phyloP scores from a whole-genome alignment of 2,888 invertebrate species.

The Temnothorax ravouxi region DNA sequence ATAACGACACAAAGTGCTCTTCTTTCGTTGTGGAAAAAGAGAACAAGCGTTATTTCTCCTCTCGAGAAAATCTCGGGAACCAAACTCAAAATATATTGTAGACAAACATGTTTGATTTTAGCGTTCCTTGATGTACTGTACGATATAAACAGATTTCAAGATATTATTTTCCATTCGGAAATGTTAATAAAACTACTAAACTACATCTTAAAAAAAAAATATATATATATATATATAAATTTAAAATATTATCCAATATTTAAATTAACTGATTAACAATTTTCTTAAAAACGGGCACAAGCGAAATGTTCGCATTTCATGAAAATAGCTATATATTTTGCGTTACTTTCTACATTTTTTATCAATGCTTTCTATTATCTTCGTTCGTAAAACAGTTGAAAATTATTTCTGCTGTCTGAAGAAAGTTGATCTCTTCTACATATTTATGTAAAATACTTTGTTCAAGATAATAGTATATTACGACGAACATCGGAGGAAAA shows the following conservation, averaged over 20 bases:
- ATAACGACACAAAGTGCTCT: constrained; percentile 48
- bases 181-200: background rate
- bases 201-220: background rate
- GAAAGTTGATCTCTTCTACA: constrained; percentile 6
- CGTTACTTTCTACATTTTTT: background rate
- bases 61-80: background rate
- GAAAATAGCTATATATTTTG: background rate
- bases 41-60: background rate
- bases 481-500: background rate
- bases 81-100: constrained; percentile 8
- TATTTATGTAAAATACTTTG: constrained; percentile 39
- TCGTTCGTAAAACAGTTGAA: background rate
- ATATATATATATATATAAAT: background rate
- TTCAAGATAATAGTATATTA: constrained; percentile 28
- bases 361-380: background rate
- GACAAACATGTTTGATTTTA: constrained; percentile 14
- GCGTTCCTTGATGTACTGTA: background rate
- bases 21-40: background rate
- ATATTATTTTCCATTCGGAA: constrained; percentile 1
- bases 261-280: background rate
- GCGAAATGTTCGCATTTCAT: background rate
- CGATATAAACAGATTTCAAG: background rate
- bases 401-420: background rate
- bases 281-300: background rate
- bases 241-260: background rate